These are phyloP conservation scores for Rhodeus uyekii DNA, from an alignment of 2,797 vertebrate genomes.

Conservation along the genomic window DNA sequence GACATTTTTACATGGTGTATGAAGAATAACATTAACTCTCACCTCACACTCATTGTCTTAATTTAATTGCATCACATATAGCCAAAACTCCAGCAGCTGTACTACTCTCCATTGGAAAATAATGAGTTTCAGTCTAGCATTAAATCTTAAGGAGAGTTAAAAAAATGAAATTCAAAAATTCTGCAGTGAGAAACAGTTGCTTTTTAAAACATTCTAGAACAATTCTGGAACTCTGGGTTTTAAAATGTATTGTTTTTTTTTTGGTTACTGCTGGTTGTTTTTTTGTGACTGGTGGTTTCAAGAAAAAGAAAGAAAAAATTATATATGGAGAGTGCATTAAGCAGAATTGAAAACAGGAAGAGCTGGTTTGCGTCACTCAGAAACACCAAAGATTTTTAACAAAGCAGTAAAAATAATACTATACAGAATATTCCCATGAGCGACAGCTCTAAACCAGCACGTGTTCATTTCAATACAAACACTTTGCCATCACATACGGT, in stretches of 20 bases:
- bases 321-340: conserved; percentile 23
- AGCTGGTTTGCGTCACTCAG: conserved; percentile 83
- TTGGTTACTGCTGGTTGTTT: background rate
- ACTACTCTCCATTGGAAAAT: background rate
- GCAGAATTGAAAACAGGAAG: conserved; percentile 58
- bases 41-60: background rate
- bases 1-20: background rate
- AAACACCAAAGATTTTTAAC: conserved; percentile 85
- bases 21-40: background rate
- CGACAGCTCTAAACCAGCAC: conserved; percentile 71
- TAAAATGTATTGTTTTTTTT: background rate
- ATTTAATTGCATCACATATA: background rate
- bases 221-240: background rate
- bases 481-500: conserved; percentile 82
- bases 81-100: background rate
- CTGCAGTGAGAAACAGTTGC: background rate
- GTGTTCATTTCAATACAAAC: conserved; percentile 85
- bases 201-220: background rate
- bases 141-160: background rate
- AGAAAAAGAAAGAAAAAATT: background rate
- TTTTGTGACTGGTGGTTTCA: background rate
- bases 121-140: background rate
- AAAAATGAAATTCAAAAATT: background rate
- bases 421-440: conserved; percentile 79
- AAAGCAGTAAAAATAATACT: conserved; percentile 87